These are phyloP conservation scores for Syngnathus acus DNA, from an alignment of 2,797 vertebrate genomes.

Conservation along the genomic window DNA sequence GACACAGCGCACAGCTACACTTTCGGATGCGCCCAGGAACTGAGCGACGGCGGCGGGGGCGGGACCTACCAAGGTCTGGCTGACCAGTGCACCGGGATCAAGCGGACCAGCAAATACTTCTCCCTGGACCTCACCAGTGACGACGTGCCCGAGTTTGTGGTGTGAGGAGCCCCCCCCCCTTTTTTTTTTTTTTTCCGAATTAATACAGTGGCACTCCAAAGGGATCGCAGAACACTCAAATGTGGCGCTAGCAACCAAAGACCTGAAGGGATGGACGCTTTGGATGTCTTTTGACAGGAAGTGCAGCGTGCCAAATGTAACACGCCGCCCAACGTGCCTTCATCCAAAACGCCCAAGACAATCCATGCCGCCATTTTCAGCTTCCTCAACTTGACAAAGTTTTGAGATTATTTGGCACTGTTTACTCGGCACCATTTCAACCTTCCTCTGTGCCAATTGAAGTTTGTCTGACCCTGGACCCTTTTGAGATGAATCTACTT, in stretches of 20 bases:
- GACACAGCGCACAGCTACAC: constrained; percentile 97
- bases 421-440: background rate
- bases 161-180: constrained; percentile 55
- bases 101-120: constrained; percentile 97
- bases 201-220: constrained; percentile 32
- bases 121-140: constrained; percentile 91
- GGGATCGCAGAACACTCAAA: constrained; percentile 27
- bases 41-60: constrained; percentile 67
- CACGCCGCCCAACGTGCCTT: constrained; percentile 63
- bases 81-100: constrained; percentile 84
- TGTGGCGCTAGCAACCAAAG: constrained; percentile 66
- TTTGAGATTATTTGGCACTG: background rate
- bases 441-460: background rate
- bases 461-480: background rate
- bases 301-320: constrained; percentile 41
- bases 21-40: constrained; percentile 87
- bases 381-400: background rate
- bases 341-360: constrained; percentile 54
- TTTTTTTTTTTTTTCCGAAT: constrained; percentile 5
- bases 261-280: constrained; percentile 18
- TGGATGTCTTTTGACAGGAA: constrained; percentile 28
- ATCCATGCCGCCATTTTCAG: constrained; percentile 38
- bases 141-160: constrained; percentile 93
- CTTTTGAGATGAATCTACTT: too few relatives aligned
- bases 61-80: constrained; percentile 79